Conservation (phyloP, 2,888 invertebrate species). For the Eupelmus urozonus region DNA sequence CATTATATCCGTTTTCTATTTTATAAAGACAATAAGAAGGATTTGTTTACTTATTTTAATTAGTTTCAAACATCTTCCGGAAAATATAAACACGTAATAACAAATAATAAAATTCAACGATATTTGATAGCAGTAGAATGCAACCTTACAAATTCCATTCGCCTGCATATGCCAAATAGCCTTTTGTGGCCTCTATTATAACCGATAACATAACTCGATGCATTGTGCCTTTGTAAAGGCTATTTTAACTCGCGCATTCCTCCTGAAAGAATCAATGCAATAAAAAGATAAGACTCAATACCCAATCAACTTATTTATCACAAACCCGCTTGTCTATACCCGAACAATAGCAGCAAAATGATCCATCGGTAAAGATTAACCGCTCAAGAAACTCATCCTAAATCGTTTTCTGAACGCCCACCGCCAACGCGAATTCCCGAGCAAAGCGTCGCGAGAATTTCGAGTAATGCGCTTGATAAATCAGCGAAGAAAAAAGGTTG, state of each 20-base stretch:
- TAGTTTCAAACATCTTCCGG: no score
- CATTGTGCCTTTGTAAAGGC: neutral
- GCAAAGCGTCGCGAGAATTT: slow-evolving; percentile 19
- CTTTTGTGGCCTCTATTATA: neutral
- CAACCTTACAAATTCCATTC: neutral
- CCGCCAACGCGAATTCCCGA: neutral
- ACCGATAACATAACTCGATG: neutral
- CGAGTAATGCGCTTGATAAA: slow-evolving; percentile 26
- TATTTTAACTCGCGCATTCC: neutral
- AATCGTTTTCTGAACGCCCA: neutral
- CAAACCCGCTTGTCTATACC: no score
- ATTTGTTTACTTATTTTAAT: no score
- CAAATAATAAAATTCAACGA: neutral
- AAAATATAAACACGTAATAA: no score
- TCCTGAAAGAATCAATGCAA: neutral
- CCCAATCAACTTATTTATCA: neutral
- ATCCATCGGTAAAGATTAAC: neutral
- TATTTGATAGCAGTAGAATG: neutral
- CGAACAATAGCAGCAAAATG: neutral
- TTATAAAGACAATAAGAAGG: no score
- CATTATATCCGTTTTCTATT: no score
- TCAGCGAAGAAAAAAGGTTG: slow-evolving; percentile 13
- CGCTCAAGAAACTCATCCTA: neutral
- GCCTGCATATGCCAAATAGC: neutral
- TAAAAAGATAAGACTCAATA: neutral